phyloP scores from a whole-genome alignment of 2,797 vertebrate species.

The Hypotaenidia okinawae region DNA sequence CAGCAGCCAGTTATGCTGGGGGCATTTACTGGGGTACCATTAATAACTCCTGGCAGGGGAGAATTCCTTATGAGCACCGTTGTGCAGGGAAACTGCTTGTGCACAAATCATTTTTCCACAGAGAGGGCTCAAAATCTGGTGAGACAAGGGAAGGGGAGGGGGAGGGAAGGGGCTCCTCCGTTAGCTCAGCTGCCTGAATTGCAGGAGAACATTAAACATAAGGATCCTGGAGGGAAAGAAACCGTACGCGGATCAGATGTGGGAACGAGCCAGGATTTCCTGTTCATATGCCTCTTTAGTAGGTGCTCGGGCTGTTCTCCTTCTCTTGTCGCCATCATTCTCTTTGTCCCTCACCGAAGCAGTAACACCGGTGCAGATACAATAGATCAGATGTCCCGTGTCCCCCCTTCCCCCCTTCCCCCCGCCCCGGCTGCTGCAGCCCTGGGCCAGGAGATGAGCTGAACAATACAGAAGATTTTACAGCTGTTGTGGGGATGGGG shows the following conservation, averaged over 20 bases:
- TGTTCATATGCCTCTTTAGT: constrained; percentile 46
- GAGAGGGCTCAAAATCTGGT: constrained; percentile 24
- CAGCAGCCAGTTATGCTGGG: constrained; percentile 2
- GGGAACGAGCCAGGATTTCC: constrained; percentile 52
- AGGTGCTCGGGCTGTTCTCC: constrained; percentile 17
- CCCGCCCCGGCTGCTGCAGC: constrained; percentile 15
- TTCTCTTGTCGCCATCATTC: constrained; percentile 12
- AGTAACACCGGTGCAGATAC: constrained; percentile 23
- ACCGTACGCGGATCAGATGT: not conserved
- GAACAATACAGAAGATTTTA: constrained; percentile 65
- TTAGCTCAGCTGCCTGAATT: constrained; percentile 41
- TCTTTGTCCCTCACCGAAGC: constrained; percentile 29
- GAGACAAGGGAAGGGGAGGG: constrained; percentile 30
- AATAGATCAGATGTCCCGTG: constrained; percentile 35
- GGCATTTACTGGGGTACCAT: constrained; percentile 30
- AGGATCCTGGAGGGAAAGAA: constrained; percentile 52
- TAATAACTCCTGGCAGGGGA: constrained; percentile 53
- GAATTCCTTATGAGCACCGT: constrained; percentile 44
- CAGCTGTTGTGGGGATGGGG: constrained; percentile 55
- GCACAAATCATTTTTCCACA: constrained; percentile 52
- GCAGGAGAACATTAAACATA: constrained; percentile 52
- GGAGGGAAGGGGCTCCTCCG: constrained; percentile 22
- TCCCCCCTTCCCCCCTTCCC: not conserved
- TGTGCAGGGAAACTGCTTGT: constrained; percentile 9
- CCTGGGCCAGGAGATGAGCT: not conserved